Percentiles rank a stretch among this genome's conserved stretches.
Evolutionary conservation across 2,888 invertebrate species (phyloP).

Genomic region (Theretra japonica): DNA sequence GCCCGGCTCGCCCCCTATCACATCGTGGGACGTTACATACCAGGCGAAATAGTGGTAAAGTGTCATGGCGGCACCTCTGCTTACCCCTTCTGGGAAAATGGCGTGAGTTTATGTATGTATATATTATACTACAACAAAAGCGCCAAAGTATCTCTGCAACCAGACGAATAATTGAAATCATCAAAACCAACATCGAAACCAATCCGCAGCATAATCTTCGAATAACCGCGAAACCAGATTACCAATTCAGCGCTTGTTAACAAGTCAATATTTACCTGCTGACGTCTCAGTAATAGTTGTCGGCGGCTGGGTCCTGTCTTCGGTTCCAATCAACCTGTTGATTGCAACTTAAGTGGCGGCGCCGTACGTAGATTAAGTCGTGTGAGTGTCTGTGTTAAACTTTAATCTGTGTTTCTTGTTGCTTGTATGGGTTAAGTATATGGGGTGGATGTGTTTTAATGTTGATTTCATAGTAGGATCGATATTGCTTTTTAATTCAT

Average conservation of each 20-base stretch:
- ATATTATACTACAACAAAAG: too few relatives aligned
- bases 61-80: too few relatives aligned
- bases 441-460: neutral
- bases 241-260: neutral
- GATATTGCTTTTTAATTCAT: too few relatives aligned
- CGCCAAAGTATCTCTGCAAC: too few relatives aligned
- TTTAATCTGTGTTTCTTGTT: slow-evolving; percentile 12
- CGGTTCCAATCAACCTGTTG: slow-evolving; percentile 64
- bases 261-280: slow-evolving; percentile 3
- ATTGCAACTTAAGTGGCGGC: slow-evolving; percentile 62
- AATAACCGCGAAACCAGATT: neutral
- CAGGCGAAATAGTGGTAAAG: too few relatives aligned
- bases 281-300: slow-evolving; percentile 8
- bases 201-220: neutral
- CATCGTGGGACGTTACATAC: too few relatives aligned
- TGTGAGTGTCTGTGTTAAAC: neutral
- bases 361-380: neutral
- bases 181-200: neutral
- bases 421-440: neutral
- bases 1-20: too few relatives aligned
- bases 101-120: too few relatives aligned
- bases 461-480: neutral
- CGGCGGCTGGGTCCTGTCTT: slow-evolving; percentile 5
- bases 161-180: too few relatives aligned
- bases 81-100: too few relatives aligned